Base-by-base conservation (phyloP, 2,113 vertebrate species). In the Aleadryas rufinucha region DNA sequence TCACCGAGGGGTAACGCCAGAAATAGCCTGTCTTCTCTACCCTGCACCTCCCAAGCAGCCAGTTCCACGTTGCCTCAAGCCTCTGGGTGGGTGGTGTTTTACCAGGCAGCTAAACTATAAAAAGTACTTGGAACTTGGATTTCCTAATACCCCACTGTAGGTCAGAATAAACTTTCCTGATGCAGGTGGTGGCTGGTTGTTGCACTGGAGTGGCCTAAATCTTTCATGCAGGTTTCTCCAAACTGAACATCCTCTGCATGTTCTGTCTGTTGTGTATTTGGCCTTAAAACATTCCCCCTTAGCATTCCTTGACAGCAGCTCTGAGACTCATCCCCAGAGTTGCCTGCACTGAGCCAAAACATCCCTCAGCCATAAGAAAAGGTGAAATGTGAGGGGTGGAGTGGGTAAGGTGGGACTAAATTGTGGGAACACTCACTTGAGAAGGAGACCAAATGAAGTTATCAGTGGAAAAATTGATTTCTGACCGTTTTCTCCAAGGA, bases 51-150 rank as follows among this genome's bases (percentile, higher is more conserved):
- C 75, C 52, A 61, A 9, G 70, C 74, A 95, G 87, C 49, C 89
- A 47, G 26, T 72, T 90, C 79, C 92, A 87, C 2, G 1, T 66
- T 77, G 50, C 92, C 83, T 94, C 27, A 26, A 86, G 82, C 87
- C 59, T 90, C 47, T 66, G 65, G 89, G 92, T 95, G 78, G 86
- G 89, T 92, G 94, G 88, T 92, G 79, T 76, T 94, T 95, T 56
- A 28, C 82, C 53, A 85, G 65, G 41, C 49, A 94, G 23, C 49
- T 64, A 14, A 81, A 70, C 54, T 94, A 41, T 80, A 81, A 91
- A 49, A 84, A 93, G 75, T 28, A 27, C 13, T 4, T 19, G 42
- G 37, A 10, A 11, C 79, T 50, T 30, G 57, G 68, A 8, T n/a
- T 93, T 63, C 14, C 5, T 42, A 20, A n/a, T 64, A 41, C 45